Base-by-base conservation (phyloP, 2,797 vertebrate species). In the Acanthurus tractus region DNA sequence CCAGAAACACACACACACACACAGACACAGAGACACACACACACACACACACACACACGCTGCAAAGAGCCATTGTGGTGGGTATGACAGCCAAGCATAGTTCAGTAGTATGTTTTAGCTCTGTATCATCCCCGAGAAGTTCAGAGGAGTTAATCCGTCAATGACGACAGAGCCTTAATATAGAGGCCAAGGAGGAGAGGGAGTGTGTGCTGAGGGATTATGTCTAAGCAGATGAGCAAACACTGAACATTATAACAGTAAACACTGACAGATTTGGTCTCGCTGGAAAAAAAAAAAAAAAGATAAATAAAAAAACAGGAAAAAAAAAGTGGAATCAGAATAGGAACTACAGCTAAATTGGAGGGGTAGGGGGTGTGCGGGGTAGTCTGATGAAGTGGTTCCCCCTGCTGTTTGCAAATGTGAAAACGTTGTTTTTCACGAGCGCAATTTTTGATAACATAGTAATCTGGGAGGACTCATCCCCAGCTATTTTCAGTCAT, bases 161-260 rank as follows among this genome's bases (percentile, higher is more conserved):
- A 17, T 87, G 88, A 85, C 61, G 84, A 88, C 75, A 83, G 44
- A 79, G 69, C 73, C 74, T 78, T 86, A 79, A 89, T 87, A 89
- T 77, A 79, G 63, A 89, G 78, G 81, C 83, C 82, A 78, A 75
- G 80, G 71, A 87, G 69, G 76, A 79, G 74, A 86, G 80, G 78
- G 59, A 70, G 62, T 79, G 81, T 92, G 78, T 90, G 79, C 84
- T 66, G 75, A 84, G 81, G 89, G 90, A 92, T 94, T 93, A 93
- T 62, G 81, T 81, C 77, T 86, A 92, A 91, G 80, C 58, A 92
- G 84, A 90, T 83, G 83, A 88, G 82, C 83, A 92, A 93, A 93
- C 86, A 89, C 85, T 86, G 83, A 87, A 89, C 78, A 89, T 85
- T 88, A 87, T 84, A 84, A 87, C 75, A 84, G 90, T 89, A 88